Base-by-base conservation (phyloP, 2,888 invertebrate species). In the Torymus auratus region DNA sequence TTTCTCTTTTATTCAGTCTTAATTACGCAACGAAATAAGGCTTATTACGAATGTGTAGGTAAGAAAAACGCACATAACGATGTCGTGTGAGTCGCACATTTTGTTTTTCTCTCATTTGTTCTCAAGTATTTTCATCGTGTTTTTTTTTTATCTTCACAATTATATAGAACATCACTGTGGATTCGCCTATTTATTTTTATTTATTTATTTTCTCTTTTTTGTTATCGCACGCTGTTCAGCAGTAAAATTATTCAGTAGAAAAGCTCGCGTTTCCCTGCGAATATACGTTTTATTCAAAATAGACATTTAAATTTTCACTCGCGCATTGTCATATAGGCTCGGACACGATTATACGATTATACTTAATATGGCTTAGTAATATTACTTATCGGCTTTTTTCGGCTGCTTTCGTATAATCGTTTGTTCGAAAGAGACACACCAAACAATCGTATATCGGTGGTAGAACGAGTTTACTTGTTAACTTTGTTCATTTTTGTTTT, bases 181-280 rank as follows among this genome's bases (percentile, higher is more conserved):
- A 64, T 74, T 64, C 55, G 53, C 28, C 17, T 64, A 55, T 68
- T 61, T 60, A 17, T 60, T 62, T 60, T 62, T 41, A 41, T 41
- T 41, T 41, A 41, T 41, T 41, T 41, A 7, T 10, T 41, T 10
- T 0, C 7, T 41, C 7, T 41, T 7, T 41, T 41, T 41, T 41
- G 41, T 41, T 41, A 41, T 41, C 7, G 13, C 58, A 62, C 53
- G 64, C 55, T 41, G 13, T 60, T 41, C 15, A 65, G 81, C 77
- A 65, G 20, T 81, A 78, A 70, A 81, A 81, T 81, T 80, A 73
- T 77, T 78, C 68, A 71, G 80, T 83, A 83, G 75, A 82, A 83
- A 83, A 79, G 81, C 82, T 81, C 80, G 82, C 73, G 65, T 81
- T 78, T 55, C 14, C 61, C 75, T 70, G 80, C 77, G 70, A 70